phyloP scores from a whole-genome alignment of 2,888 invertebrate genomes.

The Tipula vernalis region DNA sequence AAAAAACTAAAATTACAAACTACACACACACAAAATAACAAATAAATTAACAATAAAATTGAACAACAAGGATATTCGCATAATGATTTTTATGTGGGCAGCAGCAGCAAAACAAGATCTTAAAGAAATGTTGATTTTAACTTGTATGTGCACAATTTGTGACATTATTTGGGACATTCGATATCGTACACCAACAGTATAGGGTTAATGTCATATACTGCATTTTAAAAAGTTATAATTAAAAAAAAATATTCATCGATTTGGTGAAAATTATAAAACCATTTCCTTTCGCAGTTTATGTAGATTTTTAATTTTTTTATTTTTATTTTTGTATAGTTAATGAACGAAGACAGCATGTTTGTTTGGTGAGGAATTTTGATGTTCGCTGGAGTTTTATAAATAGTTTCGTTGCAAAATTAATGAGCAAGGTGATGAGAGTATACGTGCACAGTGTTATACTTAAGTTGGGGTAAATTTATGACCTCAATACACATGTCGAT shows the following conservation, averaged over 20 bases:
- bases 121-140: not conserved
- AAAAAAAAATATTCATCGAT: not conserved
- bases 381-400: not conserved
- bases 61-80: not conserved
- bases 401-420: not conserved
- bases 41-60: not conserved
- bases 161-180: not conserved
- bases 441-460: not conserved
- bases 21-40: not conserved
- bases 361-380: not conserved
- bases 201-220: not conserved
- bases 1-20: not conserved
- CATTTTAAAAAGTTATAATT: not conserved
- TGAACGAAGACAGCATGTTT: not conserved
- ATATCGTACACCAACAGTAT: not conserved
- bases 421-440: not conserved
- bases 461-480: not conserved
- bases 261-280: not conserved
- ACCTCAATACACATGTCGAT: not conserved
- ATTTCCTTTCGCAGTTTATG: not conserved
- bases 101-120: not conserved
- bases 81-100: not conserved
- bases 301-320: not conserved
- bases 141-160: not conserved
- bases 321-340: not conserved